A percentile compares a stretch with the other conserved stretches of the same genome.
Conservation (phyloP, 2,797 vertebrate genomes). For the Chaetodon trifasciatus region DNA sequence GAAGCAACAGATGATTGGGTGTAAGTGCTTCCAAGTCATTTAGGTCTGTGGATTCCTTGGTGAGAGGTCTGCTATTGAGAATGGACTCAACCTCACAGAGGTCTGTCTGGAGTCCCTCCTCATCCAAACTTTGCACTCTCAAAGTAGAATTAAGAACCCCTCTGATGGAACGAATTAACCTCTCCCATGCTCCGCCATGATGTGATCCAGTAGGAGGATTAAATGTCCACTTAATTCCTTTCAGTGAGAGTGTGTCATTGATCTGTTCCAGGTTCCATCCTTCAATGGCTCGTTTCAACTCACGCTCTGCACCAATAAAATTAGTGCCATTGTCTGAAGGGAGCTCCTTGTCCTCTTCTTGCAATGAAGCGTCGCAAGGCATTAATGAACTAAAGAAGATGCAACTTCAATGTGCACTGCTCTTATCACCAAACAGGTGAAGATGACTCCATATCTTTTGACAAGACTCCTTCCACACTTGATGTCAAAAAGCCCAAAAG, state of each 20-base stretch:
- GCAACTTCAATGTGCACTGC: neutral
- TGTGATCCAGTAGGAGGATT: slow-evolving; percentile 8
- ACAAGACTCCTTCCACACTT: neutral
- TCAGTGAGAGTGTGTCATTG: neutral
- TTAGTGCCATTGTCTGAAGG: too few species aligned
- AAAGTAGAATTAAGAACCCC: neutral
- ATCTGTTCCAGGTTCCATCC: too few species aligned
- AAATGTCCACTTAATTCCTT: slow-evolving; percentile 15
- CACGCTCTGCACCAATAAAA: too few species aligned
- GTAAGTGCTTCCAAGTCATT: neutral
- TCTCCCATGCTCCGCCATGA: slow-evolving; percentile 15
- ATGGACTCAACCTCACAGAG: too few species aligned
- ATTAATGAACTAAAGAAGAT: neutral
- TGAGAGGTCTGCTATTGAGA: neutral
- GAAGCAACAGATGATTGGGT: neutral
- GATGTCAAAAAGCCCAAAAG: neutral
- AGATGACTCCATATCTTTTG: slow-evolving; percentile 1
- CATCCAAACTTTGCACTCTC: slow-evolving; percentile 14
- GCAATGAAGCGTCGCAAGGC: neutral
- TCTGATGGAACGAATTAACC: slow-evolving; percentile 3
- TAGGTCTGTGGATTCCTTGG: slow-evolving; percentile 1
- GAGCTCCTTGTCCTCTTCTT: neutral
- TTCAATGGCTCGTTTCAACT: too few species aligned
- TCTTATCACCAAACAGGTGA: neutral
- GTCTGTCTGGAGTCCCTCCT: neutral